Evolutionary conservation across 2,888 invertebrate species (phyloP), one percentile per base, ranked within the genome.

Genomic region (Lampropteryx suffumata): DNA sequence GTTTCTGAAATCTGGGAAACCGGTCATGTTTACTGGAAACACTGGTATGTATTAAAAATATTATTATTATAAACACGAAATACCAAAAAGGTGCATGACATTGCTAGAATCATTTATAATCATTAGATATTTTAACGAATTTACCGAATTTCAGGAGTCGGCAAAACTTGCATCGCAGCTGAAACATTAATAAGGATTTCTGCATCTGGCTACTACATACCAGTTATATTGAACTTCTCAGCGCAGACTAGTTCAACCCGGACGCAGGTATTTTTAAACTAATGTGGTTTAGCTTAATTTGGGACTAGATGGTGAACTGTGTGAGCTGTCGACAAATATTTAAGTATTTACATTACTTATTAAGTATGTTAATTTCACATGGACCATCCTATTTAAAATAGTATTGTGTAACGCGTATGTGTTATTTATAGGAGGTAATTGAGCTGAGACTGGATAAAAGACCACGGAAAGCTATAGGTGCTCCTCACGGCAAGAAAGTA

Each of bases 11-110:
- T 92, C 93, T 1, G 92, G 94, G 26, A 94, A 94, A 64, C 95
- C 97, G 0, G 96, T 97, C 6, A 92, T 98, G 81, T 94, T 95
- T 59, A 97, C 97, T n/a, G 98, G 98, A n/a, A 93, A 93, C 35
- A 97, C 97, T 39, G 96, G 94, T 94, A 65, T 24, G 55, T 49
- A 32, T 26, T 28, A 2, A 14, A 8, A 9, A 14, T n/a, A 5
- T n/a, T 17, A 6, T 3, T 21, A 21, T 21, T 5, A 3, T 3
- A 21, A 21, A 21, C 21, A 21, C 21, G 2, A 21, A 21, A 21
- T 21, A 21, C 3, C 21, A 21, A 21, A 21, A 21, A 21, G 5
- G 21, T 21, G 5, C 21, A 21, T 5, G 21, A 3, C 21, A 5
- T 3, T 5, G 2, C 5, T 2, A 21, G 21, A 21, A 21, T 3